Percentiles rank a stretch among this genome's conserved stretches.
Conservation (phyloP, 2,888 invertebrate genomes). For the Drosophila helvetica region DNA sequence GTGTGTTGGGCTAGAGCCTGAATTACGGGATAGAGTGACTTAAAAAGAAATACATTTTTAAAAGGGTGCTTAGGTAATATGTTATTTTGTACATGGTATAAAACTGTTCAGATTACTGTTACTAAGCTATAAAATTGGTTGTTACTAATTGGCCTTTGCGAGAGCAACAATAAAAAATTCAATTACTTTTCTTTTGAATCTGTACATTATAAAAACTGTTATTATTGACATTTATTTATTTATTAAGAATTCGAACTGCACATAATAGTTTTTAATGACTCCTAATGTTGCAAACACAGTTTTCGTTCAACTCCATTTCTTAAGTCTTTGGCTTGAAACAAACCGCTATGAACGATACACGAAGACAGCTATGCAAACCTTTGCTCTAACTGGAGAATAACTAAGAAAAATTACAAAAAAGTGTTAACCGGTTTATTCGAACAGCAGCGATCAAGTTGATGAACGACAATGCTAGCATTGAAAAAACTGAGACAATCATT, state of each 20-base stretch:
- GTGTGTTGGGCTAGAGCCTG: slow-evolving; percentile 1
- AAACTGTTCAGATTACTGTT: not conserved
- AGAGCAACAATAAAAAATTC: not conserved
- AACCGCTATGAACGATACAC: slow-evolving; percentile 51
- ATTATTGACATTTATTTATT: not conserved
- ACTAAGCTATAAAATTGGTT: not conserved
- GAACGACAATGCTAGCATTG: slow-evolving; percentile 57
- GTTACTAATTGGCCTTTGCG: not conserved
- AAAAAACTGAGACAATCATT: slow-evolving; percentile 62
- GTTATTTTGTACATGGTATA: not conserved
- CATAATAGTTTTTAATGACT: not conserved
- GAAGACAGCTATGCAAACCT: slow-evolving; percentile 44
- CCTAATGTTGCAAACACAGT: slow-evolving; percentile 1
- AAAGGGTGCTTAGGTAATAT: slow-evolving; percentile 37
- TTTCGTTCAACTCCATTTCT: slow-evolving; percentile 3
- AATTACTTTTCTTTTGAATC: not conserved
- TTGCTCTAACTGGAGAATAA: slow-evolving; percentile 70
- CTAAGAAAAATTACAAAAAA: slow-evolving; percentile 74
- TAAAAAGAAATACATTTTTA: slow-evolving; percentile 2
- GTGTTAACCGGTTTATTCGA: slow-evolving; percentile 73
- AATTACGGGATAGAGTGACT: slow-evolving; percentile 16
- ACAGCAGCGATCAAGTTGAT: slow-evolving; percentile 62
- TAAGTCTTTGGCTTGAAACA: slow-evolving; percentile 30
- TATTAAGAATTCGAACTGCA: not conserved
- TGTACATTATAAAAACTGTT: not conserved